A percentile compares a stretch with the other conserved stretches of the same genome.
Conservation (phyloP, 2,888 invertebrate genomes). For the Leucoma salicis region DNA sequence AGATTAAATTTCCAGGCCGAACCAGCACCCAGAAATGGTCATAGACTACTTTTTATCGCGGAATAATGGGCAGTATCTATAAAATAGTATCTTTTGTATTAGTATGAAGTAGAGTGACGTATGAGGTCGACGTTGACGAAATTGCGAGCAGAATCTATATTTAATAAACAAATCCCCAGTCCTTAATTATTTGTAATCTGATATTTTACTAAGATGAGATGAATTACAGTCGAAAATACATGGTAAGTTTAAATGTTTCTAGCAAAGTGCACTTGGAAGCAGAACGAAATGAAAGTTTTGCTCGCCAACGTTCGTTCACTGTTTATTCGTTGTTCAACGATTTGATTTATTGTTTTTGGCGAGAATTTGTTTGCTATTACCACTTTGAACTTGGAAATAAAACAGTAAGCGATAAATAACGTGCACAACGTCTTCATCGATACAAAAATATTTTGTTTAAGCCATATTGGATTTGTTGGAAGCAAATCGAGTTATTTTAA, state of each 20-base stretch:
- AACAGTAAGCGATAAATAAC: conserved; percentile 22
- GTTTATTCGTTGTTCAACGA: conserved; percentile 43
- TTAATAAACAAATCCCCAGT: too few relatives aligned
- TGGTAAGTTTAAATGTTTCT: conserved; percentile 46
- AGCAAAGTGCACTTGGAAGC: conserved; percentile 62
- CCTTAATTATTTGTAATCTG: too few relatives aligned
- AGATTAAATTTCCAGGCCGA: too few relatives aligned
- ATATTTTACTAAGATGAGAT: too few relatives aligned
- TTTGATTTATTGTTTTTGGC: conserved; percentile 70
- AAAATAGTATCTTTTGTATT: too few relatives aligned
- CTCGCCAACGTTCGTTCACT: conserved; percentile 57
- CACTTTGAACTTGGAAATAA: conserved; percentile 52
- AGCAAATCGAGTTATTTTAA: too few relatives aligned
- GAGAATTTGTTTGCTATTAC: conserved; percentile 53
- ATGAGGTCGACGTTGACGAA: too few relatives aligned
- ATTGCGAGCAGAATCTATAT: too few relatives aligned
- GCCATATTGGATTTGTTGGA: neutral
- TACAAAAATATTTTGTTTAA: neutral
- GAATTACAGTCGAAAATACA: conserved; percentile 31
- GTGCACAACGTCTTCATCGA: conserved; percentile 1
- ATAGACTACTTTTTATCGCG: too few relatives aligned
- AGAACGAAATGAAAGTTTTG: conserved; percentile 73
- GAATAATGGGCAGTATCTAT: too few relatives aligned
- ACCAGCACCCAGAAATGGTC: too few relatives aligned
- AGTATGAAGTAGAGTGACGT: too few relatives aligned